Conservation (phyloP, 2,797 vertebrate genomes). For the Philypnodon macrostomus region DNA sequence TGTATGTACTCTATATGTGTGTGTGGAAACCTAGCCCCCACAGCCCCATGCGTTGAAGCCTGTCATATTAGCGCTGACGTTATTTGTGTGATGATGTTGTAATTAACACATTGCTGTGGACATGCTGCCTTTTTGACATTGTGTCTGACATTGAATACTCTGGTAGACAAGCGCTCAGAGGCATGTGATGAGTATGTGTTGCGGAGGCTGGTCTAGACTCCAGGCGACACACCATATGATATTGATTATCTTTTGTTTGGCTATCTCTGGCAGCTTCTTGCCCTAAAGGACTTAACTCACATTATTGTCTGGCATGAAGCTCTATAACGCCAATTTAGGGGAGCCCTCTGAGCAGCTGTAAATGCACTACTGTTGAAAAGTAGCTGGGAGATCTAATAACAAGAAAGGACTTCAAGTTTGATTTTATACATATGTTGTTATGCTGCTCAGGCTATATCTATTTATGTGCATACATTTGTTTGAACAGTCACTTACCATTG, state of each 20-base stretch:
- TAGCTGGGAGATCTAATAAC: conserved; percentile 25
- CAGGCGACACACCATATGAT: conserved; percentile 74
- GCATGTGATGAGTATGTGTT: conserved; percentile 65
- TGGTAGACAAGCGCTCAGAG: conserved; percentile 64
- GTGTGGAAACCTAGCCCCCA: neutral
- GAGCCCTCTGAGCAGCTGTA: conserved; percentile 31
- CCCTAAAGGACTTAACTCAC: conserved; percentile 70
- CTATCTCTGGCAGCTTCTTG: conserved; percentile 73
- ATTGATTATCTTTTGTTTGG: conserved; percentile 80
- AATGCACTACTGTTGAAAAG: conserved; percentile 36
- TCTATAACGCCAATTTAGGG: conserved; percentile 62
- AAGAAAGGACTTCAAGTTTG: no score
- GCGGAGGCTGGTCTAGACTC: conserved; percentile 68
- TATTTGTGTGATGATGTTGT: conserved; percentile 50
- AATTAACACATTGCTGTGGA: conserved; percentile 62
- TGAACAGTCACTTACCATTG: neutral
- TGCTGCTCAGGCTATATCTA: no score
- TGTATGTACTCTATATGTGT: no score
- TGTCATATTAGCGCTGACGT: conserved; percentile 29
- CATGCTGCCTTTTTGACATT: conserved; percentile 68
- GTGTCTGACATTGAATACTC: conserved; percentile 72
- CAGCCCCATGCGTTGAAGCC: conserved; percentile 14
- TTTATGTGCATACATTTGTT: neutral
- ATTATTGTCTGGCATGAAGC: conserved; percentile 68
- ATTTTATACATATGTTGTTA: conserved; percentile 2